Evolutionary conservation across 2,888 invertebrate species (phyloP), one percentile per base, ranked within the genome.

Genomic region (Achlya flavicornis): DNA sequence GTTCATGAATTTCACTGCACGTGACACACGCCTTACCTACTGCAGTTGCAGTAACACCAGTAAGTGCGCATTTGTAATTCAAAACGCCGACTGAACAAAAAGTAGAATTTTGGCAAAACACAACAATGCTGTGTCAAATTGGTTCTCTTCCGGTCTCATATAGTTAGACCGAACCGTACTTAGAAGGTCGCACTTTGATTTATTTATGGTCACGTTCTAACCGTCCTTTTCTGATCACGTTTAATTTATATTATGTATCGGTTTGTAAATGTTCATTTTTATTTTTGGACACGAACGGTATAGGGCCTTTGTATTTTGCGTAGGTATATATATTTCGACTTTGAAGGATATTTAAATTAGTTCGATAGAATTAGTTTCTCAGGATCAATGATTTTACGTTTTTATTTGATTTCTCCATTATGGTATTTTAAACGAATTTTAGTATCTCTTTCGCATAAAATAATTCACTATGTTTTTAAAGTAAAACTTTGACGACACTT

Each of bases 61-160:
- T 46, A n/a, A 35, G 6, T 35, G 26, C 26, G 26, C 26, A 26
- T 26, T 26, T 26, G 26, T 26, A 1, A 26, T 26, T 26, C 26
- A 26, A 26, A 26, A 26, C 26, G 14, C 14, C 5, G 10, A n/a
- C 46, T 46, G 6, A 6, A 63, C 43, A 62, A 62, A 12, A 57
- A 41, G 19, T 53, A 53, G 53, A 53, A 53, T 72, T 72, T 66
- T 65, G 58, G 10, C 53, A 62, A 35, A 61, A 75, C 72, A 72
- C 7, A n/a, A 53, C 19, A 78, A 66, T 67, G 63, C 72, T 69
- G 68, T 63, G 60, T 66, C 74, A 41, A 74, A 77, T 78, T 60
- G 66, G 57, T 62, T 62, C 58, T 65, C 66, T 53, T 76, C 73
- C 76, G 71, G 78, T 70, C 67, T 65, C 26, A 65, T 38, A 53